phyloP scores from a whole-genome alignment of 2,888 invertebrate species.

The Nemoura dubitans region DNA sequence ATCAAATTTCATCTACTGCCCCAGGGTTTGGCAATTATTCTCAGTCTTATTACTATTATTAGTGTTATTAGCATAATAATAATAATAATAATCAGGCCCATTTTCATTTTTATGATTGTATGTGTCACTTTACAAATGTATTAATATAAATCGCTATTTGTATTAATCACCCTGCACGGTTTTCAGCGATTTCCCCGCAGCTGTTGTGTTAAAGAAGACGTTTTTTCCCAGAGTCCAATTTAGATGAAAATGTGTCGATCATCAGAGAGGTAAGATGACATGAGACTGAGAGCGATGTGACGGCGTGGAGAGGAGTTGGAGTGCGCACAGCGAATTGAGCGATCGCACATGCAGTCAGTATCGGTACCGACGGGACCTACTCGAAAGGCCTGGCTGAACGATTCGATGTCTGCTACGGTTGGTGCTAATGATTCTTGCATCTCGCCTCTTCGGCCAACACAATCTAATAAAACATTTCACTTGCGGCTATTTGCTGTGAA shows the following conservation, averaged over 20 bases:
- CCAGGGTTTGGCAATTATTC: not conserved
- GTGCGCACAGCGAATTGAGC: no score
- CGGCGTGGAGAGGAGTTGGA: no score
- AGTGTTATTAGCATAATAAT: not conserved
- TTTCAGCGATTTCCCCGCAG: no score
- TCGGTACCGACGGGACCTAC: no score
- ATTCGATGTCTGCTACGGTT: not conserved
- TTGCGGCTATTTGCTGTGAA: not conserved
- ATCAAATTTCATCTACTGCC: not conserved
- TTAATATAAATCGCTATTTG: not conserved
- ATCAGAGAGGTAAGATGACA: no score
- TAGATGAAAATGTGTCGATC: no score
- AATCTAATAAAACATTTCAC: not conserved
- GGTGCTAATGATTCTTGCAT: not conserved
- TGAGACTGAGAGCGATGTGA: no score
- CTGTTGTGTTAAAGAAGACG: no score
- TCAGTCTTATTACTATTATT: not conserved
- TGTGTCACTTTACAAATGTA: not conserved
- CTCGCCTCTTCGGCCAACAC: not conserved
- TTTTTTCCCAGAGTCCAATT: no score
- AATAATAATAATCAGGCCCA: not conserved
- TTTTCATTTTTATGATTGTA: not conserved
- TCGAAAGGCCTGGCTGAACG: no score
- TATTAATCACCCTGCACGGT: not conserved
- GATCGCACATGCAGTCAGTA: no score